Percentiles rank a stretch among this genome's conserved stretches.
Conservation (phyloP, 2,113 vertebrate genomes). For the Brachypteracias leptosomus region DNA sequence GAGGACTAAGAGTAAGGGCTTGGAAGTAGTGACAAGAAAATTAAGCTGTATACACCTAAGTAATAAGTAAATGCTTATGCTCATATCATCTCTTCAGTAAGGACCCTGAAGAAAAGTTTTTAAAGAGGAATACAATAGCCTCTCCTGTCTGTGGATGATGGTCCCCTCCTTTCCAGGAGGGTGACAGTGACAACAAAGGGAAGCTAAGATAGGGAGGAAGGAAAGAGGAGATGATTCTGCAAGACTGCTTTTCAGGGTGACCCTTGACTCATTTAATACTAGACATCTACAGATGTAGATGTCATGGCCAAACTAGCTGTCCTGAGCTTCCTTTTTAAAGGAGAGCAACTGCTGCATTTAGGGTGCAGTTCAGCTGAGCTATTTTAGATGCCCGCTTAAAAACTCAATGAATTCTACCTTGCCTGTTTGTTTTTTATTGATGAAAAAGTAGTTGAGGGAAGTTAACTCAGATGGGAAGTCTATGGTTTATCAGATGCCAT, state of each 20-base stretch:
- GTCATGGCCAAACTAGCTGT: neutral
- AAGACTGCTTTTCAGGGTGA: neutral
- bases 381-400: neutral
- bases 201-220: neutral
- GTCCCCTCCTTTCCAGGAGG: neutral
- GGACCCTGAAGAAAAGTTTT: neutral
- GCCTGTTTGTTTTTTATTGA: neutral
- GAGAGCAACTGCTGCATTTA: neutral
- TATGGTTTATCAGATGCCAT: neutral
- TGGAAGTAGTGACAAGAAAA: neutral
- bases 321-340: neutral
- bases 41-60: neutral
- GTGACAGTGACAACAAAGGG: neutral
- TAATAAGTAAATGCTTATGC: neutral
- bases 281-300: neutral
- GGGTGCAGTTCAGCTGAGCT: neutral
- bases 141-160: neutral
- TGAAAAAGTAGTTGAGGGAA: neutral
- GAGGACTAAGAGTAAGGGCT: neutral
- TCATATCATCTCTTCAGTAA: neutral
- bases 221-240: neutral
- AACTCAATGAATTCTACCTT: neutral
- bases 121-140: neutral
- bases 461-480: neutral
- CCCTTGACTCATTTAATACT: neutral